These are phyloP conservation scores for Azemiops feae DNA, from an alignment of 2,113 vertebrate genomes.

Conservation along the genomic window DNA sequence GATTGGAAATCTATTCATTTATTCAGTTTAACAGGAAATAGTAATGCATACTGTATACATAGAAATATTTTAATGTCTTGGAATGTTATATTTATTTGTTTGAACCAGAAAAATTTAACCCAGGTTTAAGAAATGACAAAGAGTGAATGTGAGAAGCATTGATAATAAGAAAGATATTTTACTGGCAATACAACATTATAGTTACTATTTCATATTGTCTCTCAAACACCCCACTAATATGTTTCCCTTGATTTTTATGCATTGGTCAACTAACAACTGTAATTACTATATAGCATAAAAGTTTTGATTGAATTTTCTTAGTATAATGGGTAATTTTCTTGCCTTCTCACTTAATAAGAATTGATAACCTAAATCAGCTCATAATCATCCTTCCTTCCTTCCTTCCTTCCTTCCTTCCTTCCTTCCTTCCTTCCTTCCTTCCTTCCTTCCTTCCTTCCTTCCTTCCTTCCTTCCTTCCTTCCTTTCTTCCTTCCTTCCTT, in stretches of 20 bases:
- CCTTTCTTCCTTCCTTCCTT: no score
- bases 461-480: neutral
- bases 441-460: no score
- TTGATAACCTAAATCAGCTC: conserved; percentile 24
- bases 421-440: conserved; percentile 27
- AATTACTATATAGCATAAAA: conserved; percentile 9
- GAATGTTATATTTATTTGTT: neutral
- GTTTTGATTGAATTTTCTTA: neutral
- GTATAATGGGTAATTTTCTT: neutral
- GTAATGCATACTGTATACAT: neutral
- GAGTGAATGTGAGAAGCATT: neutral
- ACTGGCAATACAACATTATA: neutral
- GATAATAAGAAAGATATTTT: neutral
- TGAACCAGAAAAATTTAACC: neutral
- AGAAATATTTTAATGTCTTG: neutral
- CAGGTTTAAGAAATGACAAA: neutral
- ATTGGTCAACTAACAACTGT: neutral
- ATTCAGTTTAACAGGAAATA: neutral
- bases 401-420: conserved; percentile 13
- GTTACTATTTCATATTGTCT: neutral
- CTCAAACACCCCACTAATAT: neutral
- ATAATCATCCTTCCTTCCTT: neutral
- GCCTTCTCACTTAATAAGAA: neutral
- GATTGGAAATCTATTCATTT: neutral
- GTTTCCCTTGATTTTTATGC: neutral